A percentile compares a stretch with the other conserved stretches of the same genome.
phyloP scores from a whole-genome alignment of 2,797 vertebrate species.

The Sparus aurata region DNA sequence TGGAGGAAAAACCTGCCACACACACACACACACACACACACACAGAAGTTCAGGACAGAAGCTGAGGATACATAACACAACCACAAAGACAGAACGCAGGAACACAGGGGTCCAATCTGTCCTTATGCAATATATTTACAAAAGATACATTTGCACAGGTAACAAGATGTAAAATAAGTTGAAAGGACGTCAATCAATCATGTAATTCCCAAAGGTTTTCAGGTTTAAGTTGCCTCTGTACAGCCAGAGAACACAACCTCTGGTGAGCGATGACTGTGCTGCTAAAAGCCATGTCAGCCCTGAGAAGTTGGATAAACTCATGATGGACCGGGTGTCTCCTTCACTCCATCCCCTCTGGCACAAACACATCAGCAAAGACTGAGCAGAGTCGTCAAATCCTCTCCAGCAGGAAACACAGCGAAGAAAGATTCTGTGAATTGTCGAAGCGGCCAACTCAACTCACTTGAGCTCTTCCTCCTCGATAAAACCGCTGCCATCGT shows the following conservation, averaged over 20 bases:
- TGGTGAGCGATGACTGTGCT: background rate
- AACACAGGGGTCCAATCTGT: background rate
- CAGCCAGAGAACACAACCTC: background rate
- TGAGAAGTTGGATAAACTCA: background rate
- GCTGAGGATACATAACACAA: background rate
- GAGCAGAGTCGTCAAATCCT: background rate
- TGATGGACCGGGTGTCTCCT: background rate
- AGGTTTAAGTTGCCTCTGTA: background rate
- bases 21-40: slow-evolving; percentile 3
- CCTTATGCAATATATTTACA: background rate
- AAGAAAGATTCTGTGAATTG: background rate
- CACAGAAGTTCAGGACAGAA: background rate
- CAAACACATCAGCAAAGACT: background rate
- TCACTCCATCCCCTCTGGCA: background rate
- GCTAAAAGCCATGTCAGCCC: background rate
- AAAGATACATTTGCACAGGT: background rate
- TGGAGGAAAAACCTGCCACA: slow-evolving; percentile 93
- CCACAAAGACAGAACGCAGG: background rate
- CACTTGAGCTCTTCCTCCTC: slow-evolving; percentile 97
- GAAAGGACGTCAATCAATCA: background rate
- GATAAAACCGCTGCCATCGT: slow-evolving; percentile 92
- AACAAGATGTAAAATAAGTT: background rate
- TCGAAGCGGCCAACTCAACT: slow-evolving; percentile 39
- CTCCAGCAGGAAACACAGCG: background rate
- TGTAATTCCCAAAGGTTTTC: background rate